Evolutionary conservation across 2,797 vertebrate genomes (phyloP).

Genomic region (Mormyrops attenuatus): DNA sequence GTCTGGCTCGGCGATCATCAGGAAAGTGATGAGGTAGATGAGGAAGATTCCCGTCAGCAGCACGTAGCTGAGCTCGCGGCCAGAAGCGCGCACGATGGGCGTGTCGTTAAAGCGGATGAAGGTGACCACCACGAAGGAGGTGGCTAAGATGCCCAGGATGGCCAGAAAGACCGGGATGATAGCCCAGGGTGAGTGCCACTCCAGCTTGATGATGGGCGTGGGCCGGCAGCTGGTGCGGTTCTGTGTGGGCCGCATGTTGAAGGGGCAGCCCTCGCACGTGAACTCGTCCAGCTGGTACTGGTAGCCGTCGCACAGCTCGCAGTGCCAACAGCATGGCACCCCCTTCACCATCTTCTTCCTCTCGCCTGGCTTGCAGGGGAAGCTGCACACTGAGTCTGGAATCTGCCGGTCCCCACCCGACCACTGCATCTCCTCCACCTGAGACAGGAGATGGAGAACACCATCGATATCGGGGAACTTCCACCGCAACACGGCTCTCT

Average conservation of each 20-base stretch:
- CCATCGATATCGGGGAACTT: background rate
- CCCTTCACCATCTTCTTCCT: conserved; percentile 91
- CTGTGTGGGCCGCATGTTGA: conserved; percentile 67
- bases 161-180: conserved; percentile 72
- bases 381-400: conserved; percentile 77
- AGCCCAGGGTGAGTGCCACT: conserved; percentile 79
- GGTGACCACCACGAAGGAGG: conserved; percentile 61
- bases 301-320: conserved; percentile 83
- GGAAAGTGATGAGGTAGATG: conserved; percentile 80
- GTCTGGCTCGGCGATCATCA: conserved; percentile 83
- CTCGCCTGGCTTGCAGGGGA: conserved; percentile 76
- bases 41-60: conserved; percentile 72
- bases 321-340: conserved; percentile 90
- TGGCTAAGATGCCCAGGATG: conserved; percentile 74
- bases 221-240: conserved; percentile 73
- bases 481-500: background rate
- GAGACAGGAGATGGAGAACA: background rate
- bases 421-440: conserved; percentile 80
- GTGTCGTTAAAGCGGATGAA: conserved; percentile 79
- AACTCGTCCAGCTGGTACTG: conserved; percentile 75
- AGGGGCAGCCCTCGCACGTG: conserved; percentile 73
- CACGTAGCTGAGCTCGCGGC: conserved; percentile 82
- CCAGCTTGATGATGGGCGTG: conserved; percentile 77
- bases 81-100: conserved; percentile 80
- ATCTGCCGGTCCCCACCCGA: conserved; percentile 57